Evolutionary conservation across 1,140 invertebrate species (phyloP).

Genomic region (Brachystomella parvula): DNA sequence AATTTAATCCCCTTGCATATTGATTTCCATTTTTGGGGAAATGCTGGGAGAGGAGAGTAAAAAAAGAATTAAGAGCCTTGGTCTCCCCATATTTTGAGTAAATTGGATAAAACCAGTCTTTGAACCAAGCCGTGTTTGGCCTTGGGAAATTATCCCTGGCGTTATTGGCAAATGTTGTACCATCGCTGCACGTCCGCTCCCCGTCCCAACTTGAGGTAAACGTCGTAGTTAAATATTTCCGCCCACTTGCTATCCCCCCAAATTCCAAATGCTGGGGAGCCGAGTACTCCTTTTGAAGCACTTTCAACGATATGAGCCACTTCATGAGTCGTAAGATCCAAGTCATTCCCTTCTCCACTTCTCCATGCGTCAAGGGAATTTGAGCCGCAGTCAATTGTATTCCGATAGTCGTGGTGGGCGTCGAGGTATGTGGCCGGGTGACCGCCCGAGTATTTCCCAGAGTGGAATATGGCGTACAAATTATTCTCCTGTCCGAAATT

Average conservation of each 20-base stretch:
- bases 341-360: constrained; percentile 9
- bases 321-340: constrained; percentile 32
- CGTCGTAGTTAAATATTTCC: constrained; percentile 37
- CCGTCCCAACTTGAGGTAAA: constrained; percentile 23
- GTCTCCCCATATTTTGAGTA: constrained; percentile 18
- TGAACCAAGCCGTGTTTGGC: constrained; percentile 26
- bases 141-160: constrained; percentile 28
- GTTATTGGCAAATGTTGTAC: constrained; percentile 17
- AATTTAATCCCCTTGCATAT: constrained; percentile 27
- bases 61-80: constrained; percentile 19
- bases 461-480: constrained; percentile 32
- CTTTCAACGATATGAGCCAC: constrained; percentile 34
- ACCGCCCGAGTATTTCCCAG: constrained; percentile 23
- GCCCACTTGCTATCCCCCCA: constrained; percentile 36
- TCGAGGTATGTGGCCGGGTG: constrained; percentile 29
- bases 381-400: constrained; percentile 27
- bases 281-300: constrained; percentile 17
- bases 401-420: constrained; percentile 15
- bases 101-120: constrained; percentile 31
- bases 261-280: constrained; percentile 28
- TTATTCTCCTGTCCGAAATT: constrained; percentile 23
- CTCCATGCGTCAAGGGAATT: constrained; percentile 14
- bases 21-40: constrained; percentile 24
- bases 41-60: constrained; percentile 21
- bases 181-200: constrained; percentile 19